These are phyloP conservation scores for Teleogryllus oceanicus DNA, from an alignment of 2,888 invertebrate species.

Conservation along the genomic window DNA sequence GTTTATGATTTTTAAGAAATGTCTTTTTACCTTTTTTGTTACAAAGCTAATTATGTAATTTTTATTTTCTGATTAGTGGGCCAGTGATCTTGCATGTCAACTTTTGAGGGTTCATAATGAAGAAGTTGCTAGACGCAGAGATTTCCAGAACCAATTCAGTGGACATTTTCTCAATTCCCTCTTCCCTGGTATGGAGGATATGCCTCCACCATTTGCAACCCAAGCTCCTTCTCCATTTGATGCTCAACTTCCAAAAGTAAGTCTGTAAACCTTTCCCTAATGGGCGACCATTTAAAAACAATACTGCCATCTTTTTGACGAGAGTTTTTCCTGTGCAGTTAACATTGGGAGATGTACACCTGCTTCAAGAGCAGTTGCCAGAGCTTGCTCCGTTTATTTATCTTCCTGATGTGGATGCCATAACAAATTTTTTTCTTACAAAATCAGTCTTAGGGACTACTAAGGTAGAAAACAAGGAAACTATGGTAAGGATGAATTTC, in stretches of 20 bases:
- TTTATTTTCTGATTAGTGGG: constrained; percentile 60
- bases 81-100: constrained; percentile 74
- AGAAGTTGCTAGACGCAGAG: constrained; percentile 73
- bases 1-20: no score
- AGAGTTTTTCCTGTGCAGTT: neutral
- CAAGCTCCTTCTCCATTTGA: constrained; percentile 76
- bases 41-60: no score
- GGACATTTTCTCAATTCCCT: constrained; percentile 63
- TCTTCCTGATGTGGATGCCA: constrained; percentile 64
- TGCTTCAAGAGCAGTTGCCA: constrained; percentile 63
- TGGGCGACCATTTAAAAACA: neutral
- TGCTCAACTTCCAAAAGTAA: constrained; percentile 56
- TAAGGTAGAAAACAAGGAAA: constrained; percentile 38
- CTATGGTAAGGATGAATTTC: neutral
- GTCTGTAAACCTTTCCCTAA: neutral
- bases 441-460: constrained; percentile 46
- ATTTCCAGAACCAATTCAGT: constrained; percentile 73
- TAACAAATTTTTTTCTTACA: constrained; percentile 68
- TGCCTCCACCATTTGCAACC: constrained; percentile 79
- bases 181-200: constrained; percentile 87
- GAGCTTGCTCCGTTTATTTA: constrained; percentile 63
- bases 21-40: no score
- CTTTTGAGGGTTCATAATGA: constrained; percentile 76
- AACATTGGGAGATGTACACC: constrained; percentile 57
- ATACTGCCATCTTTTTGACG: neutral